Evolutionary conservation across 1,140 invertebrate genomes (phyloP), one percentile per base, ranked within the genome.

Genomic region (Eubasilissa regina): DNA sequence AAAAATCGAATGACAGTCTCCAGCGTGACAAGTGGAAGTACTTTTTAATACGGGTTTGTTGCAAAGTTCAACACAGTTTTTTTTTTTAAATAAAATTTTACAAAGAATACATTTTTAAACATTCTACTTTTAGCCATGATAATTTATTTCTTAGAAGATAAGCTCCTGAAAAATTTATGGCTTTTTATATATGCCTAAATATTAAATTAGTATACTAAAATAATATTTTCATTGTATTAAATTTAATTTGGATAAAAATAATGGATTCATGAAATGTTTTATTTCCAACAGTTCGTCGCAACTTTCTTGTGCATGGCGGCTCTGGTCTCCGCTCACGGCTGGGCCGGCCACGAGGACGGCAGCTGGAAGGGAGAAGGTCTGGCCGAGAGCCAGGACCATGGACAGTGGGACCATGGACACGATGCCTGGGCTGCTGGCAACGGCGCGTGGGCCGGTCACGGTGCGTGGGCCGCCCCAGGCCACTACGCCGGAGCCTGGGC

Each of bases 311-410:
- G 72, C 55, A 62, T 80, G 75, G 81, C 45, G 15, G 78, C 75
- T 53, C n/a, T 82, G 74, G 78, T 70, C 1, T 64, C 78, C 66
- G 56, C 75, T 55, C 35, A 72, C 45, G 48, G 56, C 55, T 53
- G 72, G 60, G 58, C 8, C 60, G 48, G 43, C 12, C 66, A 77
- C 17, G 62, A 75, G 35, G 74, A 78, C 47, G 80, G 80, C 25
- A 76, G 53, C 15, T 81, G 68, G 66, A 76, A 66, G 47, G 80
- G 80, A 51, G 74, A 81, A 56, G 80, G 80, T 84, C 88, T 89
- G 84, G 85, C 88, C 80, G 88, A 89, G 84, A 89, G 87, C 35
- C 87, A 78, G 74, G 68, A 55, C 66, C 55, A 74, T 76, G 43
- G 89, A 88, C 83, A 0, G 58, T 77, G 56, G 53, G 73, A 48